Conservation (phyloP, 2,888 invertebrate species). For the Auanema freiburgensis region DNA sequence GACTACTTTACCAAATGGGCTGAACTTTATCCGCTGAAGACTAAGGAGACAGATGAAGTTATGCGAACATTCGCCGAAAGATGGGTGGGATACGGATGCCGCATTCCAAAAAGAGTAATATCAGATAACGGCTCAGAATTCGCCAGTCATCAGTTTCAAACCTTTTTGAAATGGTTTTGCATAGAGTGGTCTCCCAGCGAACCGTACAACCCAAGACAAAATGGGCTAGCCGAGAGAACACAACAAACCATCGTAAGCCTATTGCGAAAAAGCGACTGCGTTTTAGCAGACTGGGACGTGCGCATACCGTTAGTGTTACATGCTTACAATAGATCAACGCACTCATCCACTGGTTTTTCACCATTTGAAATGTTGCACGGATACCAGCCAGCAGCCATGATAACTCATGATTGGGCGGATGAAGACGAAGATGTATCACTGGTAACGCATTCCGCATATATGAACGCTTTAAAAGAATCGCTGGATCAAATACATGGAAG, state of each 20-base stretch:
- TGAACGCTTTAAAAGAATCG: too few relatives aligned
- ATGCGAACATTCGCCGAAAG: neutral
- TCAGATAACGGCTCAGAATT: conserved; percentile 8
- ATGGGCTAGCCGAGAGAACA: conserved; percentile 26
- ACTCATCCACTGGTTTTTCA: conserved; percentile 13
- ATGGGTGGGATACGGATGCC: conserved; percentile 11
- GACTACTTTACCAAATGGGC: conserved; percentile 12
- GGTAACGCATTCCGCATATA: too few relatives aligned
- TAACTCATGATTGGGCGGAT: too few relatives aligned
- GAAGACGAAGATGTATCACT: too few relatives aligned
- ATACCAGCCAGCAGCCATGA: too few relatives aligned
- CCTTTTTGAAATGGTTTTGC: too few relatives aligned
- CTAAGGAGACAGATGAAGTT: conserved; percentile 4
- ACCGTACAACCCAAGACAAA: conserved; percentile 17
- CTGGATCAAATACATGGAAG: too few relatives aligned
- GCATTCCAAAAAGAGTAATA: conserved; percentile 5
- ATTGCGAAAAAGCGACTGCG: conserved; percentile 7
- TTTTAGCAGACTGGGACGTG: conserved; percentile 15
- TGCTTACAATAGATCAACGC: conserved; percentile 22
- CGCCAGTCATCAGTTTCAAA: neutral
- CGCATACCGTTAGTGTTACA: conserved; percentile 22
- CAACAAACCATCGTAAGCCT: conserved; percentile 6
- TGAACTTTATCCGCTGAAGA: conserved; percentile 1
- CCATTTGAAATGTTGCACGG: conserved; percentile 16
- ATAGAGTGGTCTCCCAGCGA: too few relatives aligned